Base-by-base conservation (phyloP, 2,888 invertebrate genomes). In the Periphyllus acericola region DNA sequence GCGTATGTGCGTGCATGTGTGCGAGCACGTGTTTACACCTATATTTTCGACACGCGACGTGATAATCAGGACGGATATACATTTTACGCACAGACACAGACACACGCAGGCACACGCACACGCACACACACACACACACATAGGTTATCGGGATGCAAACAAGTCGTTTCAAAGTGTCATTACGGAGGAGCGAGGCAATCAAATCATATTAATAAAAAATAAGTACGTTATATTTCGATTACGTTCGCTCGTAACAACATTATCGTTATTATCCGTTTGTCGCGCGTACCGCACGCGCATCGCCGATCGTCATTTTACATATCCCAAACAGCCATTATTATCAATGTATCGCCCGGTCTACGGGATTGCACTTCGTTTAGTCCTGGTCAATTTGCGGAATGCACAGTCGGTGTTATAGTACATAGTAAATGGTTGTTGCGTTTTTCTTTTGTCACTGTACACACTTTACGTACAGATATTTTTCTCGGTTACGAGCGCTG, bases 101-200 rank as follows among this genome's bases (percentile, higher is more conserved):
- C 46, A 46, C 0, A 2, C 72, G 34, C 19, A 11, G 34, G 79
- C 3, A 9, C 46, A 46, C 46, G 14, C 11, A 46, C 46, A 14
- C 46, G 3, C 14, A 14, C 46, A 14, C 46, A 46, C 46, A 46
- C 46, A 46, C 46, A 46, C 46, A 46, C 0, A 2, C 72, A 21
- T 34, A 11, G 34, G 79, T 60, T 60, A 60, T 79, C 79, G 36
- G 34, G 14, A 25, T 14, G 60, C 79, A 60, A 36, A 25, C 60
- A 36, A 79, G 14, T 60, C 34, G 79, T 79, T 34, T 60, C 79
- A 36, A 79, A 79, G 79, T 79, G 60, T 60, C 55, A 60, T 55
- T n/a, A 68, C 60, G 21, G 4, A 25, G 21, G 1, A 19, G 5
- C 60, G n/a, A n/a, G n/a, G 21, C 68, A 29, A 29, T 68, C 29